These are phyloP conservation scores for Xenopus laevis DNA, from an alignment of 2,113 vertebrate species.

Conservation along the genomic window DNA sequence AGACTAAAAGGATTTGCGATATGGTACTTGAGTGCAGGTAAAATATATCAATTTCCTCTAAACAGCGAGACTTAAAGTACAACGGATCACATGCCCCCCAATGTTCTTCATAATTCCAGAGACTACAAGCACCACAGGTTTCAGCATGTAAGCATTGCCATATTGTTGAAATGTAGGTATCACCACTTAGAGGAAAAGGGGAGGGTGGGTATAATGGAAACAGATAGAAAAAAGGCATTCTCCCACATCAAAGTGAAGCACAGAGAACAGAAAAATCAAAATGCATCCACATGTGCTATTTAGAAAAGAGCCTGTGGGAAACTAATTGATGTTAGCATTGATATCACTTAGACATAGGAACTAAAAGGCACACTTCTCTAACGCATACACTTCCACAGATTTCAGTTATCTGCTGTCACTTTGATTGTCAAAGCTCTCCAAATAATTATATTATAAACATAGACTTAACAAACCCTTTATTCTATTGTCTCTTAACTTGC, in stretches of 20 bases:
- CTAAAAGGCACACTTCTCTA: not conserved
- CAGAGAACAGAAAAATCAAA: slow-evolving; percentile 14
- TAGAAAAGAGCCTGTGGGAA: slow-evolving; percentile 15
- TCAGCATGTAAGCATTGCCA: slow-evolving; percentile 8
- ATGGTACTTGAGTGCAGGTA: too few relatives aligned
- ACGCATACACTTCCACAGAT: not conserved
- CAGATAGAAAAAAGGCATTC: slow-evolving; percentile 29
- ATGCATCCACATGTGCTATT: slow-evolving; percentile 16
- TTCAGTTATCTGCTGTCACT: not conserved
- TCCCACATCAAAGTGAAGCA: slow-evolving; percentile 22
- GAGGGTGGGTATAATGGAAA: slow-evolving; percentile 7
- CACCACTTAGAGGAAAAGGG: slow-evolving; percentile 14
- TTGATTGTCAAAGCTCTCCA: not conserved
- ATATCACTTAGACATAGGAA: not conserved
- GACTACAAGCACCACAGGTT: not conserved
- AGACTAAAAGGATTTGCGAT: too few relatives aligned
- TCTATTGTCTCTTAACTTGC: not conserved
- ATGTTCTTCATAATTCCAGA: not conserved
- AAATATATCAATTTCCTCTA: too few relatives aligned
- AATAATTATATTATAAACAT: not conserved
- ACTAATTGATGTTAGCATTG: slow-evolving; percentile 10
- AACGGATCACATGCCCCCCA: too few relatives aligned
- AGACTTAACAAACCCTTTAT: not conserved
- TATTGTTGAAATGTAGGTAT: slow-evolving; percentile 12
- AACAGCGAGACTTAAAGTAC: too few relatives aligned